Evolutionary conservation across 2,888 invertebrate species (phyloP).

Genomic region (Lamproptera curius): DNA sequence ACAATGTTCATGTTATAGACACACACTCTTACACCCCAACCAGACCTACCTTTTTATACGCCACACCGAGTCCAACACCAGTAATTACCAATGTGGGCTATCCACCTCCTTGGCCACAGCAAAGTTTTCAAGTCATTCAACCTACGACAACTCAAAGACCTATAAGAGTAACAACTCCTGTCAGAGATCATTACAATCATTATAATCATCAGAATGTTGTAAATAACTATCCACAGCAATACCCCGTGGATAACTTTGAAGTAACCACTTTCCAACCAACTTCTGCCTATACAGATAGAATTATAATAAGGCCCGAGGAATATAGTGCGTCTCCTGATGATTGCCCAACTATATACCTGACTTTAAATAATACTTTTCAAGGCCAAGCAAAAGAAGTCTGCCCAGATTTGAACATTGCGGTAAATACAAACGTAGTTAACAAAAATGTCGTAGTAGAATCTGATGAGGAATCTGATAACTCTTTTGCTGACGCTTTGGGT

Average conservation of each 20-base stretch:
- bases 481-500: conserved; percentile 55
- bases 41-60: conserved; percentile 52
- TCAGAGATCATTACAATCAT: conserved; percentile 42
- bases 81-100: conserved; percentile 68
- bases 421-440: conserved; percentile 83
- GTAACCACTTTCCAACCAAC: conserved; percentile 63
- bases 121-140: conserved; percentile 25
- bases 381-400: conserved; percentile 81
- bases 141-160: conserved; percentile 51
- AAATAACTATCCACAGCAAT: conserved; percentile 41
- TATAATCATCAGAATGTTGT: conserved; percentile 51
- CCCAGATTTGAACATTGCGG: conserved; percentile 83
- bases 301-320: conserved; percentile 68
- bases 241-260: conserved; percentile 49
- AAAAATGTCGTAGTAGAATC: conserved; percentile 72
- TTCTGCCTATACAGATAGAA: conserved; percentile 61
- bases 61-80: conserved; percentile 54
- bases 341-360: conserved; percentile 78
- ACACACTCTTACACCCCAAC: conserved; percentile 36
- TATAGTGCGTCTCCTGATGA: conserved; percentile 62
- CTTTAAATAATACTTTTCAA: conserved; percentile 72
- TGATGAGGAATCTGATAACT: conserved; percentile 54
- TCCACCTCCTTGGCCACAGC: conserved; percentile 39
- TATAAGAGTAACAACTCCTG: conserved; percentile 43
- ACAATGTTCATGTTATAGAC: conserved; percentile 51